Base-by-base conservation (phyloP, 2,888 invertebrate species). In the Acronicta psi region DNA sequence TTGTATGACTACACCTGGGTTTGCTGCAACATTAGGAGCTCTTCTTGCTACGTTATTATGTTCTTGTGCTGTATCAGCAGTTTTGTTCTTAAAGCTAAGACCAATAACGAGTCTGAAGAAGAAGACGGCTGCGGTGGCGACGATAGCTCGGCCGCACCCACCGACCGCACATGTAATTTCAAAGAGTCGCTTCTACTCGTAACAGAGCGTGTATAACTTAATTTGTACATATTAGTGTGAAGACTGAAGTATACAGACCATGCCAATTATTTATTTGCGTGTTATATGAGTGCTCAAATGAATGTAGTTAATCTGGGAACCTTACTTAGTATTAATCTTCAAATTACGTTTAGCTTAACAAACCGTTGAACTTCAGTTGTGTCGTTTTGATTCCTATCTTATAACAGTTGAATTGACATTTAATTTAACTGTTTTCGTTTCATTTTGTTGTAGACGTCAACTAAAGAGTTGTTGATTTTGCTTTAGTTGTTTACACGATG, bases 1-100 rank as follows among this genome's bases (percentile, higher is more conserved):
- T 69, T 98, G 98, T 89, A 98, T 98, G 98, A 98, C 98, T 0
- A 98, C 98, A 5, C 97, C 98, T n/a, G 98, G 98, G 11, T 98
- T 98, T 82, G 97, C 98, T 37, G 97, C 97, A 31, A 97, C 98
- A 25, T 94, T 98, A 25, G 96, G 98, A 49, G 95, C 98, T 44
- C 95, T 98, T 20, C 94, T 98, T 59, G 97, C 96, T 52, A 97
- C 98, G 50, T 93, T 98, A 73, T 93, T 98, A 56, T 96, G 97
- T 59, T 98, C 98, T 10, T 98, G 98, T 84, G 94, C 98, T 31
- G 95, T 98, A 69, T 98, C 98, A 47, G 97, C 98, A 18, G 96
- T 98, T 79, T 94, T 98, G 16, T 98, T 97, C 88, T 95, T 98
- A 43, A 96, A 97, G 76, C 94, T 98, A 79, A 95, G 97, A 77